Conservation (phyloP, 2,113 vertebrate species). For the Trogon surrucura region DNA sequence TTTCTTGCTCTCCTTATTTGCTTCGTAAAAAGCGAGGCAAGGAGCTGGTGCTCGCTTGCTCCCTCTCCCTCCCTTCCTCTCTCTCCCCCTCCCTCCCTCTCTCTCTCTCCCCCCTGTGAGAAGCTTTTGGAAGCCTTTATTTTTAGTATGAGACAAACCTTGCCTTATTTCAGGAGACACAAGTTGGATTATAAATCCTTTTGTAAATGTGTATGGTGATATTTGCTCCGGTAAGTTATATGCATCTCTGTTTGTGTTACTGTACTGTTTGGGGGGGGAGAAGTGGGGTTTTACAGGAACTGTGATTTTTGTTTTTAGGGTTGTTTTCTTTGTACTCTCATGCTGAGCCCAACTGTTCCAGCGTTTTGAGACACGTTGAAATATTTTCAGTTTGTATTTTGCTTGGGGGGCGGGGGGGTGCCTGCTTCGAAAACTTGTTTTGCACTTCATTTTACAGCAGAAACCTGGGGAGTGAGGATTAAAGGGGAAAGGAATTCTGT, state of each 20-base stretch:
- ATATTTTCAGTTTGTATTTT: constrained; percentile 37
- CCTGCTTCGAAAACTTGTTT: constrained; percentile 74
- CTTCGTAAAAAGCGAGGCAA: constrained; percentile 79
- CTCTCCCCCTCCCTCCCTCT: not conserved
- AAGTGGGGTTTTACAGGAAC: not conserved
- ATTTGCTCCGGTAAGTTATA: constrained; percentile 90
- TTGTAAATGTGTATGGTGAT: constrained; percentile 98
- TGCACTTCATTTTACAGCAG: constrained; percentile 66
- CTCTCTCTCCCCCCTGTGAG: constrained; percentile 57
- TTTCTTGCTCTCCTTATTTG: constrained; percentile 78
- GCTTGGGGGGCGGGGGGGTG: constrained; percentile 19
- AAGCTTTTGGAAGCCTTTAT: constrained; percentile 76
- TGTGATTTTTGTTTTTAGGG: constrained; percentile 24
- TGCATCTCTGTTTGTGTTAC: constrained; percentile 39
- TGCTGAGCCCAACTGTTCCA: constrained; percentile 32
- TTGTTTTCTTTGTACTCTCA: constrained; percentile 46
- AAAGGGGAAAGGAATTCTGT: not conserved
- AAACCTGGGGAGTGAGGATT: not conserved
- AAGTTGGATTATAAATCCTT: constrained; percentile 85
- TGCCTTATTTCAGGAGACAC: constrained; percentile 79
- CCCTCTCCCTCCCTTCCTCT: not conserved
- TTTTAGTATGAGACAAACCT: constrained; percentile 85
- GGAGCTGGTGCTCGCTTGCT: constrained; percentile 71
- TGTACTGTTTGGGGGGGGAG: not conserved
- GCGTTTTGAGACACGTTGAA: not conserved